phyloP scores from a whole-genome alignment of 2,888 invertebrate genomes.

The Drosophila bunnanda region DNA sequence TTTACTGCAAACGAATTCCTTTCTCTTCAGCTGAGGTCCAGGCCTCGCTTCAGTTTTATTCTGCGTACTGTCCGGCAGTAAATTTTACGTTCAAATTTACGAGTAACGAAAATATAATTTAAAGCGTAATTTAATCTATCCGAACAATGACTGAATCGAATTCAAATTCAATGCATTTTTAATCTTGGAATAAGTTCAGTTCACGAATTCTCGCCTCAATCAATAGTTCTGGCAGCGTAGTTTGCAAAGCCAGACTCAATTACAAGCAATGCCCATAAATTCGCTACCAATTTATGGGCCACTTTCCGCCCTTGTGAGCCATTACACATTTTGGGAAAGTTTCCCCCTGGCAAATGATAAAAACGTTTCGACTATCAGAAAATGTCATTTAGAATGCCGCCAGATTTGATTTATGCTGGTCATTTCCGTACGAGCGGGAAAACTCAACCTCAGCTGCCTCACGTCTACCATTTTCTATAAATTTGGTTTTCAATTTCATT shows the following conservation, averaged over 20 bases:
- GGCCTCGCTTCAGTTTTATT: slow-evolving; percentile 6
- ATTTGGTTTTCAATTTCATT: slow-evolving; percentile 35
- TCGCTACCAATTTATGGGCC: slow-evolving; percentile 29
- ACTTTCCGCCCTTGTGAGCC: slow-evolving; percentile 6
- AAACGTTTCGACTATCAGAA: slow-evolving; percentile 40
- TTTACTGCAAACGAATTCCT: slow-evolving; percentile 35
- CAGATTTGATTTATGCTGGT: slow-evolving; percentile 65
- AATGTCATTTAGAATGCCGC: slow-evolving; percentile 63
- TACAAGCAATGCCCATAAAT: slow-evolving; percentile 32
- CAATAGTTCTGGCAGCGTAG: slow-evolving; percentile 19
- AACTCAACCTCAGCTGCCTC: slow-evolving; percentile 18
- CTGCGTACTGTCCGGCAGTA: slow-evolving; percentile 25
- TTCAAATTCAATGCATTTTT: slow-evolving; percentile 18
- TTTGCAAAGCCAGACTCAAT: slow-evolving; percentile 20
- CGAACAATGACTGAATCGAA: slow-evolving; percentile 12
- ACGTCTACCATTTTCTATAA: slow-evolving; percentile 24
- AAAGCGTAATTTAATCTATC: slow-evolving; percentile 24
- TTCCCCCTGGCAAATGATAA: slow-evolving; percentile 24
- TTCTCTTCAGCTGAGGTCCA: slow-evolving; percentile 8
- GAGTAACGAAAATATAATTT: slow-evolving; percentile 29
- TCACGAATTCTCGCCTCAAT: slow-evolving; percentile 19
- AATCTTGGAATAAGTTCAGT: slow-evolving; percentile 11
- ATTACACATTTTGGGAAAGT: slow-evolving; percentile 28
- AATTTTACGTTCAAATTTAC: slow-evolving; percentile 26
- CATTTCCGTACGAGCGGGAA: slow-evolving; percentile 46